A percentile compares a stretch with the other conserved stretches of the same genome.
Conservation (phyloP, 2,113 vertebrate genomes). For the Natator depressus region DNA sequence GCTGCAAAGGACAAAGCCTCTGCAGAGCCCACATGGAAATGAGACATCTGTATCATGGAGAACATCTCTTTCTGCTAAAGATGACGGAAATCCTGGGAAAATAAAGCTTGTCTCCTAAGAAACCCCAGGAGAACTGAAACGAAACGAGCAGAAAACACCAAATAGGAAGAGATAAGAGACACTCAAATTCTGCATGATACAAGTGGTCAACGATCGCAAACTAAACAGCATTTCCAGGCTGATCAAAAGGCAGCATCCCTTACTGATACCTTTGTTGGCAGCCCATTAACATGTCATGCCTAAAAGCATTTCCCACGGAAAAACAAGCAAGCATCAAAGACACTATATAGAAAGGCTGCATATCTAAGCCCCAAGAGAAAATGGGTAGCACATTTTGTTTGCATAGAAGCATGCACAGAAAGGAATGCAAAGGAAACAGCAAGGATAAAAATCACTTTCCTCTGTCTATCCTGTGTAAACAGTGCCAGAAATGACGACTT, state of each 20-base stretch:
- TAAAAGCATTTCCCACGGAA: constrained; percentile 29
- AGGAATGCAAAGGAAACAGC: constrained; percentile 27
- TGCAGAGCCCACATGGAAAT: background rate
- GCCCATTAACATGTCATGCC: constrained; percentile 48
- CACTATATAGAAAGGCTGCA: background rate
- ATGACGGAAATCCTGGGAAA: background rate
- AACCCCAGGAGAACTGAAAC: constrained; percentile 19
- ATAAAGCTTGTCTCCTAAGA: constrained; percentile 2
- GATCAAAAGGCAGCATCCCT: constrained; percentile 55
- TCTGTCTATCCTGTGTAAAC: background rate
- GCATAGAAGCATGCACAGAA: background rate
- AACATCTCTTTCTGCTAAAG: background rate
- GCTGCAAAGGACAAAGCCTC: constrained; percentile 1
- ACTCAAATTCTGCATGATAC: constrained; percentile 22
- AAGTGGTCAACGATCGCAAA: constrained; percentile 21
- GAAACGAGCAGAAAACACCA: constrained; percentile 1
- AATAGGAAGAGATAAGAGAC: constrained; percentile 43
- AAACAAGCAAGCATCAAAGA: constrained; percentile 48
- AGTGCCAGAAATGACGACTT: constrained; percentile 20
- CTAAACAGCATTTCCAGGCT: constrained; percentile 20
- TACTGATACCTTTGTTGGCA: constrained; percentile 25
- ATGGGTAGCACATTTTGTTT: background rate
- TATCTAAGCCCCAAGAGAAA: constrained; percentile 23
- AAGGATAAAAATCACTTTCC: background rate
- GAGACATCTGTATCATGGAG: background rate